phyloP scores from a whole-genome alignment of 2,797 vertebrate species.

The Lepus townsendii region DNA sequence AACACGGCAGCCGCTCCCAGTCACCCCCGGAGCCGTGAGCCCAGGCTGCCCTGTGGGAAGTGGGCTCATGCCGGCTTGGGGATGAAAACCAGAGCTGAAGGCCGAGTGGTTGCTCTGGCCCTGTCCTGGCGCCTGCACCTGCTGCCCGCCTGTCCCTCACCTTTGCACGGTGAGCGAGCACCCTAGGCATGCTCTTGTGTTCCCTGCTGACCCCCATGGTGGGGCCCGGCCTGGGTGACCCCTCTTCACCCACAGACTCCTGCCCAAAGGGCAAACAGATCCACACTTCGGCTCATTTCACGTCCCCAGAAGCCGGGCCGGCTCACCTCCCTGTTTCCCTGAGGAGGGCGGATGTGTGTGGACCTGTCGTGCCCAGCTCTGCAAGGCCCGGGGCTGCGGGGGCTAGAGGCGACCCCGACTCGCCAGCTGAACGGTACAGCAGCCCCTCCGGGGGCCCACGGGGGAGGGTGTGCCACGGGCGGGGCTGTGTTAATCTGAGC shows the following conservation, averaged over 20 bases:
- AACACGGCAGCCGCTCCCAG: neutral
- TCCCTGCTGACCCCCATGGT: too few relatives aligned
- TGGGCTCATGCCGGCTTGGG: too few relatives aligned
- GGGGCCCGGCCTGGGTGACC: accelerated
- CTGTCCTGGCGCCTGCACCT: neutral
- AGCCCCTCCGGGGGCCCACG: neutral
- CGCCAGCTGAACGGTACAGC: neutral
- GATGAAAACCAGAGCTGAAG: too few relatives aligned
- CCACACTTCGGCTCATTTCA: neutral
- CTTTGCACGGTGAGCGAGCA: neutral
- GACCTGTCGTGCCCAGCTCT: neutral
- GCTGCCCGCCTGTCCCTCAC: neutral
- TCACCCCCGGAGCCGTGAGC: too few relatives aligned
- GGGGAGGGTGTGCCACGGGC: too few relatives aligned
- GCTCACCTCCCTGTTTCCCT: neutral
- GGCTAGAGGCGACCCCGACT: neutral
- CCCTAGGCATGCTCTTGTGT: neutral
- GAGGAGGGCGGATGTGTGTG: neutral
- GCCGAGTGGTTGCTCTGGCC: too few relatives aligned
- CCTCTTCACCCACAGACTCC: too few relatives aligned
- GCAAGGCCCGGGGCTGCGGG: neutral
- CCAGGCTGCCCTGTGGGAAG: too few relatives aligned
- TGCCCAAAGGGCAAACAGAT: neutral
- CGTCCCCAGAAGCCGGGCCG: neutral
- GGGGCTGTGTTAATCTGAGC: neutral